phyloP scores from a whole-genome alignment of 1,140 invertebrate genomes.

The Apocrypta bakeri region DNA sequence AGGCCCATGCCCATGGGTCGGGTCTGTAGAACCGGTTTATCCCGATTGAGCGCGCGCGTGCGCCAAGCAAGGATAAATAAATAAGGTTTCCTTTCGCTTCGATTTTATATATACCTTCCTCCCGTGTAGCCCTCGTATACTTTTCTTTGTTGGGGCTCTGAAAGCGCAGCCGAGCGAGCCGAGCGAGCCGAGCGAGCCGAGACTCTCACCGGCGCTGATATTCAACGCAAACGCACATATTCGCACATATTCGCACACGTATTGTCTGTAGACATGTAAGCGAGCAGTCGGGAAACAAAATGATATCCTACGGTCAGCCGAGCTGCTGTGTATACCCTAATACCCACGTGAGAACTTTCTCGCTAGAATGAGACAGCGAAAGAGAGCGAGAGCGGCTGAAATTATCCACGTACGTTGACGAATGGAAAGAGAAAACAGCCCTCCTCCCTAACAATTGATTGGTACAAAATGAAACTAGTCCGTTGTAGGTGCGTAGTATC shows the following conservation, averaged over 20 bases:
- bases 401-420: too few species aligned
- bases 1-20: background rate
- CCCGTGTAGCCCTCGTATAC: background rate
- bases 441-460: conserved; percentile 8
- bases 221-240: background rate
- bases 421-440: too few species aligned
- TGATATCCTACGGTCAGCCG: conserved; percentile 1
- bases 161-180: conserved; percentile 37
- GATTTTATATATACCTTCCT: background rate
- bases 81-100: conserved; percentile 45
- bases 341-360: conserved; percentile 14
- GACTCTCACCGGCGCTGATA: background rate
- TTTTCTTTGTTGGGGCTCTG: conserved; percentile 27
- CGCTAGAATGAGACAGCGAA: background rate
- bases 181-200: conserved; percentile 22
- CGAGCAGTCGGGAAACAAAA: background rate
- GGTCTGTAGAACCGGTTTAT: conserved; percentile 30
- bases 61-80: conserved; percentile 40
- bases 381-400: background rate
- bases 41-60: conserved; percentile 10
- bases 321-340: background rate
- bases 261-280: background rate
- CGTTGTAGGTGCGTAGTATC: background rate
- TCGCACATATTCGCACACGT: background rate
- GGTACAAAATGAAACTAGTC: background rate